Conservation (phyloP, 1,140 invertebrate genomes). For the Drosophila grimshawi region DNA sequence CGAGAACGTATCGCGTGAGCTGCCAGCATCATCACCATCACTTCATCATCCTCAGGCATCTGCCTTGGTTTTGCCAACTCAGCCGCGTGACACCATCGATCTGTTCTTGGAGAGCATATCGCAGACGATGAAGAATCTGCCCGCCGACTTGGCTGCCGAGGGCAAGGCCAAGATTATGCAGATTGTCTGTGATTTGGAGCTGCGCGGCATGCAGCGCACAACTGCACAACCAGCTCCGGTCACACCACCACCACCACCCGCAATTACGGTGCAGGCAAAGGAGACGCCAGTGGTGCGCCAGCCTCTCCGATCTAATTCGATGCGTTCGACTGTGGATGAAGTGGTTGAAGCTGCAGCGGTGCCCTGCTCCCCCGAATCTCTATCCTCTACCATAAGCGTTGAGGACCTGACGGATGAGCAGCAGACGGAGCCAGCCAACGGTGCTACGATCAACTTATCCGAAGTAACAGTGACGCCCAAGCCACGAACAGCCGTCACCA, state of each 20-base stretch:
- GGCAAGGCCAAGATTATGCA: constrained; percentile 79
- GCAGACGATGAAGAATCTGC: constrained; percentile 72
- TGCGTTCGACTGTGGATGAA: neutral
- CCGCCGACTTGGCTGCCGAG: constrained; percentile 68
- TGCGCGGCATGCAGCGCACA: constrained; percentile 57
- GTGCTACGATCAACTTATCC: neutral
- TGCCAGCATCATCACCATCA: neutral
- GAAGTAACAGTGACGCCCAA: neutral
- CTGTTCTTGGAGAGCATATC: constrained; percentile 76
- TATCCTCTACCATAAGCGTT: constrained; percentile 1
- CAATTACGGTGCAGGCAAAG: neutral
- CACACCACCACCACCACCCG: neutral
- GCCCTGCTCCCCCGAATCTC: constrained; percentile 1
- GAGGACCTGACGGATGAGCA: neutral
- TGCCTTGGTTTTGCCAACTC: neutral
- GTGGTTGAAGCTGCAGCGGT: neutral
- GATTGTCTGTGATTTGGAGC: constrained; percentile 67
- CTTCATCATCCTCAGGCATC: no score
- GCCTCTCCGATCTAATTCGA: no score
- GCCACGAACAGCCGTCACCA: neutral
- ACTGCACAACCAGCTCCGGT: neutral
- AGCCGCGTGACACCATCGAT: constrained; percentile 56
- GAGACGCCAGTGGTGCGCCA: neutral
- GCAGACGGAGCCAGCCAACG: neutral
- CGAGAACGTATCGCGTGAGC: neutral